Conservation (phyloP, 2,113 vertebrate genomes). For the Lepidothrix coronata region DNA sequence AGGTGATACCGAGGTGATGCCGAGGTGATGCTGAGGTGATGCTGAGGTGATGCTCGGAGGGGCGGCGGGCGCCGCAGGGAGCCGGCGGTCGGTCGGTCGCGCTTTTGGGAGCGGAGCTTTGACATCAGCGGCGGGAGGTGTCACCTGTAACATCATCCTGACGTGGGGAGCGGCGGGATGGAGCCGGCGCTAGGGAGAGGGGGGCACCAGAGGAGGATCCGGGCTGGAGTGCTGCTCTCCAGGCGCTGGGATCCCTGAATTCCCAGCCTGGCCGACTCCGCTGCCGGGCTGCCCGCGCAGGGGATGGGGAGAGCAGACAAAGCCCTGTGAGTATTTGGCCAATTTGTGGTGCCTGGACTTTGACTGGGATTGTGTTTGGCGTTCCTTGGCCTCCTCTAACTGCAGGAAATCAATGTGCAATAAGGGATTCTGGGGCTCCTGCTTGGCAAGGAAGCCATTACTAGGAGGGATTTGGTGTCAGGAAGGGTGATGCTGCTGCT, state of each 20-base stretch:
- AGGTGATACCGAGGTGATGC: slow-evolving; percentile 39
- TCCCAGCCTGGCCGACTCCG: not conserved
- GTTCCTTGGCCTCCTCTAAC: not conserved
- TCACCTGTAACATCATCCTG: slow-evolving; percentile 71
- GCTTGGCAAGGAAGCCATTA: slow-evolving; percentile 7
- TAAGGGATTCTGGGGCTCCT: not conserved
- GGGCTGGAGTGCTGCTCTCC: not conserved
- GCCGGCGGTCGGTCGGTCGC: not conserved
- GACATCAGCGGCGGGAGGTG: slow-evolving; percentile 68
- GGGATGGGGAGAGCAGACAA: slow-evolving; percentile 16
- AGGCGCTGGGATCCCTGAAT: not conserved
- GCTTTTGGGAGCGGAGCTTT: slow-evolving; percentile 53
- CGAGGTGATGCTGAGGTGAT: not conserved
- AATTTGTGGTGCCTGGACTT: not conserved
- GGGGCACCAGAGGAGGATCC: not conserved
- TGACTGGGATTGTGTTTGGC: not conserved
- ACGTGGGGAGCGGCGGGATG: slow-evolving; percentile 41
- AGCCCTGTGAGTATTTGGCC: slow-evolving; percentile 71
- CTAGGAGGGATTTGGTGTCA: not conserved
- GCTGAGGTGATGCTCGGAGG: slow-evolving; percentile 49
- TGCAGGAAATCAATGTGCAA: not conserved
- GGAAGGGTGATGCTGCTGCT: not conserved
- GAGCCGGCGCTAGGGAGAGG: slow-evolving; percentile 26
- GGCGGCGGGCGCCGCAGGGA: slow-evolving; percentile 16
- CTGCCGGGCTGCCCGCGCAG: not conserved